These are phyloP conservation scores for Eupithecia dodoneata DNA, from an alignment of 2,888 invertebrate species.

Conservation along the genomic window DNA sequence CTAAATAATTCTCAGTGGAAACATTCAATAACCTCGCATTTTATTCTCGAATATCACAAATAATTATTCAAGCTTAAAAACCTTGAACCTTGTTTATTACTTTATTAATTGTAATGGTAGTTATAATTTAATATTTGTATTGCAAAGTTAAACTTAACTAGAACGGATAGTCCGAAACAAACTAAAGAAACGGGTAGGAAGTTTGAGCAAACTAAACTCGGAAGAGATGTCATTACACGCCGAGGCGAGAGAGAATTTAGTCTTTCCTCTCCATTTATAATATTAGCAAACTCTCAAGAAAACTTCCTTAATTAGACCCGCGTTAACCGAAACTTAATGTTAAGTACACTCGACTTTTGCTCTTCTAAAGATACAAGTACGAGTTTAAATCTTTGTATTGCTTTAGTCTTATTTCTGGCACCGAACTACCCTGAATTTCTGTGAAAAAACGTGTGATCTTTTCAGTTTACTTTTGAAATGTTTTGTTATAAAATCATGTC, in stretches of 20 bases:
- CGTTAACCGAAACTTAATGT: constrained; percentile 72
- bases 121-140: constrained; percentile 22
- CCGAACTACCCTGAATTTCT: neutral
- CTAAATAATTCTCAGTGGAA: neutral
- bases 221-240: constrained; percentile 61
- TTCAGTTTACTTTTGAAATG: neutral
- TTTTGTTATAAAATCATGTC: neutral
- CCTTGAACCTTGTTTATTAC: neutral
- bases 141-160: constrained; percentile 34
- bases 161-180: constrained; percentile 36
- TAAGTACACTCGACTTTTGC: constrained; percentile 68
- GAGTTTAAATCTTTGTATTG: neutral
- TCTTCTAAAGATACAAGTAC: constrained; percentile 61
- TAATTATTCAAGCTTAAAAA: neutral
- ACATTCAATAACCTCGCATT: neutral
- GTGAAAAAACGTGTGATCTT: neutral
- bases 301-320: constrained; percentile 73
- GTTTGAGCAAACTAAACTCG: constrained; percentile 53
- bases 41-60: neutral
- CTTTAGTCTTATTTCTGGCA: neutral
- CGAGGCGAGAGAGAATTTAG: constrained; percentile 57
- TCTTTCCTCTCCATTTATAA: constrained; percentile 72
- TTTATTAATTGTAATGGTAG: neutral
- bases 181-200: constrained; percentile 46
- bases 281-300: constrained; percentile 64